Base-by-base conservation (phyloP, 2,113 vertebrate species). In the Jaculus jaculus region DNA sequence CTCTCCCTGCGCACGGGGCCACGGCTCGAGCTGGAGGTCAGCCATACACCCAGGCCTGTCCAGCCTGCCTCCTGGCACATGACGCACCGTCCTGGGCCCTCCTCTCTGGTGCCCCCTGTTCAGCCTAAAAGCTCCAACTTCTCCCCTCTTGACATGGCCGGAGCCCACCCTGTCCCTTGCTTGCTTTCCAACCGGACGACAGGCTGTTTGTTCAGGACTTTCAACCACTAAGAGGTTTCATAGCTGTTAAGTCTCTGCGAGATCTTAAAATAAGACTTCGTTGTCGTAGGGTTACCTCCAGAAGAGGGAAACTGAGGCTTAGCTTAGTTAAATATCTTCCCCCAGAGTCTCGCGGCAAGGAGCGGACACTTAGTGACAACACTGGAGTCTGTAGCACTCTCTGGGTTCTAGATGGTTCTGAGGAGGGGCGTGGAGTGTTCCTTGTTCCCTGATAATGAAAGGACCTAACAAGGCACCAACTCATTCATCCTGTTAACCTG, bases 391-490 rank as follows among this genome's bases (percentile, higher is more conserved):
- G 9, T n/a, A 26, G 17, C 37, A n/a, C 30, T 90, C 21, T 0
- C n/a, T 75, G 58, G 20, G 51, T 54, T 82, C 79, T 18, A 34
- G 16, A 28, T 51, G 42, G 17, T 26, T 82, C 60, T 39, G 39
- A 60, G 69, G 73, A 23, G 54, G 30, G 10, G 5, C 61, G 18
- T 80, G 16, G 54, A 12, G 28, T 42, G 24, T 77, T 92, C 58
- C 61, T 91, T 73, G 87, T 78, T 34, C 39, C 74, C 42, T 91
- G 47, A 66, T 23, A 61, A 28, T 77, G 65, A 20, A 84, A 86
- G 68, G 65, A 21, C n/a, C 78, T 84, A 87, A 72, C 63, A 78
- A 95, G 24, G 63, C 69, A 51, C 80, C 58, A 68, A 89, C 11
- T 66, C 34, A 54, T 78, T 89, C 84, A 58, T 26, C 16, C 39